Evolutionary conservation across 2,888 invertebrate genomes (phyloP).

Genomic region (Onchidella celtica): DNA sequence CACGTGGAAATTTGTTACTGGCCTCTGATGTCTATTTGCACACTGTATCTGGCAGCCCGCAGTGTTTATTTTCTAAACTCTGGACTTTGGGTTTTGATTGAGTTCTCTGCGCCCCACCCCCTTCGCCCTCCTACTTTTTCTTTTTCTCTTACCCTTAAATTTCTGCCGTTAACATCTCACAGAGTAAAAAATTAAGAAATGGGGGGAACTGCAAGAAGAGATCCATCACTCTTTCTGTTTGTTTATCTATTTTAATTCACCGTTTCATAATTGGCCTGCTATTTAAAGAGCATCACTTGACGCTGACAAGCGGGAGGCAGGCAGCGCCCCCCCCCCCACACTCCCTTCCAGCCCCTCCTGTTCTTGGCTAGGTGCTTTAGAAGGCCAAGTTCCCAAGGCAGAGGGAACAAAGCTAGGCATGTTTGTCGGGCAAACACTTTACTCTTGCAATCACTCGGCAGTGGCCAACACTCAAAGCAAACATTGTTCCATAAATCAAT

Average conservation of each 20-base stretch:
- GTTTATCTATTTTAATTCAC: too few relatives aligned
- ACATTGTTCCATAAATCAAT: conserved; percentile 48
- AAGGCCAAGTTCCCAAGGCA: background rate
- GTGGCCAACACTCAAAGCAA: conserved; percentile 43
- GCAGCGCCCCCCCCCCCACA: too few relatives aligned
- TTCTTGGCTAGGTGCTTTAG: conserved; percentile 1
- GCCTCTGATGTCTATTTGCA: background rate
- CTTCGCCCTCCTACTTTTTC: too few relatives aligned
- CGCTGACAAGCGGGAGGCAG: too few relatives aligned
- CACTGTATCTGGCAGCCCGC: conserved; percentile 19
- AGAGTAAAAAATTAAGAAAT: background rate
- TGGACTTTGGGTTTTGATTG: conserved; percentile 20
- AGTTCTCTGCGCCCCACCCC: too few relatives aligned
- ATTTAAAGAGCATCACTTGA: too few relatives aligned
- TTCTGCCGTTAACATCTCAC: background rate
- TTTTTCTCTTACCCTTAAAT: background rate
- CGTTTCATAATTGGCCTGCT: too few relatives aligned
- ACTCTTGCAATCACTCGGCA: conserved; percentile 32
- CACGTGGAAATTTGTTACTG: conserved; percentile 29
- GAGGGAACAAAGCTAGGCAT: conserved; percentile 26
- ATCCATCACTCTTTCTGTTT: too few relatives aligned
- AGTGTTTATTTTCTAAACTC: conserved; percentile 25
- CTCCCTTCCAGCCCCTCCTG: background rate
- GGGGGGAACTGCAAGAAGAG: too few relatives aligned
- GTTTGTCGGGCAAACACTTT: conserved; percentile 33